Base-by-base conservation (phyloP, 1,140 invertebrate genomes). In the Brachionus manjavacas region DNA sequence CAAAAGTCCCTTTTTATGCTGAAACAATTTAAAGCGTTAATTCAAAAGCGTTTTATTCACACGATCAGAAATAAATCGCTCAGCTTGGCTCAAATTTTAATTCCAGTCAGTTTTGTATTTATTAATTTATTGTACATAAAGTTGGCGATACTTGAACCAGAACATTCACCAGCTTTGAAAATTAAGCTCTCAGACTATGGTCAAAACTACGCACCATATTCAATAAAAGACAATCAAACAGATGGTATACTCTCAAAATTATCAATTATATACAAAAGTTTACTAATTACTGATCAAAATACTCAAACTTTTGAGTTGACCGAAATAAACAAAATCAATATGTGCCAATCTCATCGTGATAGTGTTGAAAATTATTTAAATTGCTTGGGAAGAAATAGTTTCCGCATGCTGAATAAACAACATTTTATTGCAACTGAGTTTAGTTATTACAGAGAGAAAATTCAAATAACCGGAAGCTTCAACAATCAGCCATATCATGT, bases 31-130 rank as follows among this genome's bases (percentile, higher is more conserved):
- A 85, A 85, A 55, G 90, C 88, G 14, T 89, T 91, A 88, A 86
- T 91, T 35, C 64, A 88, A 1, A 91, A 91, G 85, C 86, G 89
- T 84, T 85, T 87, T 25, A 86, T 89, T 31, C 89, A 90, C 76
- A 88, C 88, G 9, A 80, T 86, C 3, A 85, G 90, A 43, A 91
- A 90, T 86, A 83, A 89, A 9, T 88, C 87, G 1, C 35, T 87
- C 3, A 86, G 88, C 12, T 88, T 90, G 85, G 85, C 90, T 16
- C 81, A 87, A 7, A 85, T 90, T 6, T 89, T 89, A 0, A 66
- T 90, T 2, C 86, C 90, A 68, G 89, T 89, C 78, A 87, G 89
- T 7, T 86, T 88, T 39, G 85, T 88, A 0, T 31, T 80, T 20
- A 80, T 80, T 16, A 80, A 80, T 80, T 64, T 80, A 35, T 41